Evolutionary conservation across 2,888 invertebrate genomes (phyloP).

Genomic region (Eledona agricola): DNA sequence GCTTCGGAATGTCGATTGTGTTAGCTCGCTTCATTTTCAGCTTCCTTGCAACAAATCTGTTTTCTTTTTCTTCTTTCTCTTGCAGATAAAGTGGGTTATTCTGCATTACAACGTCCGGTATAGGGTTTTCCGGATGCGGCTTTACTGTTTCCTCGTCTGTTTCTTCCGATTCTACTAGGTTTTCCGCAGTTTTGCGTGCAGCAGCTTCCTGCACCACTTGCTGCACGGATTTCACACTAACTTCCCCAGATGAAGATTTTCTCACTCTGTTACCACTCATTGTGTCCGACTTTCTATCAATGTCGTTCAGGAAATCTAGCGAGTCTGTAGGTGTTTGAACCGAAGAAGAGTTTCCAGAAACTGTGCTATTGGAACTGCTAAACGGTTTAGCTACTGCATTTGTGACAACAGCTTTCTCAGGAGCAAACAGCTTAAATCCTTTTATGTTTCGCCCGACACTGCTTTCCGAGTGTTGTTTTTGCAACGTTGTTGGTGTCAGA

Average conservation of each 20-base stretch:
- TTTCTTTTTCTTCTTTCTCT: slow-evolving; percentile 51
- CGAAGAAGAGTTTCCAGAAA: slow-evolving; percentile 54
- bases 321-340: slow-evolving; percentile 59
- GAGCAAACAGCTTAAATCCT: slow-evolving; percentile 19
- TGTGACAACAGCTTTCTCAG: slow-evolving; percentile 51
- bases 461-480: slow-evolving; percentile 65
- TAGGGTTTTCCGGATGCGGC: not conserved
- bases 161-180: slow-evolving; percentile 45
- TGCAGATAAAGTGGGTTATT: slow-evolving; percentile 55
- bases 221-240: slow-evolving; percentile 41
- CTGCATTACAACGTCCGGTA: slow-evolving; percentile 46
- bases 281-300: slow-evolving; percentile 20
- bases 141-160: slow-evolving; percentile 49
- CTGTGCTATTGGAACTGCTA: slow-evolving; percentile 52
- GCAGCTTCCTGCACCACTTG: slow-evolving; percentile 50
- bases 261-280: slow-evolving; percentile 38
- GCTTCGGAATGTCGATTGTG: slow-evolving; percentile 87
- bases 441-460: slow-evolving; percentile 51
- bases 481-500: slow-evolving; percentile 49
- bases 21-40: slow-evolving; percentile 87
- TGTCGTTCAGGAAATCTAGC: slow-evolving; percentile 53
- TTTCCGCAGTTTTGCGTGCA: slow-evolving; percentile 43
- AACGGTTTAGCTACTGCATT: slow-evolving; percentile 62
- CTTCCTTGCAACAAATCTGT: slow-evolving; percentile 69
- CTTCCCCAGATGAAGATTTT: slow-evolving; percentile 41